These are phyloP conservation scores for Tragelaphus scriptus DNA, from an alignment of 2,113 vertebrate species.

Conservation along the genomic window DNA sequence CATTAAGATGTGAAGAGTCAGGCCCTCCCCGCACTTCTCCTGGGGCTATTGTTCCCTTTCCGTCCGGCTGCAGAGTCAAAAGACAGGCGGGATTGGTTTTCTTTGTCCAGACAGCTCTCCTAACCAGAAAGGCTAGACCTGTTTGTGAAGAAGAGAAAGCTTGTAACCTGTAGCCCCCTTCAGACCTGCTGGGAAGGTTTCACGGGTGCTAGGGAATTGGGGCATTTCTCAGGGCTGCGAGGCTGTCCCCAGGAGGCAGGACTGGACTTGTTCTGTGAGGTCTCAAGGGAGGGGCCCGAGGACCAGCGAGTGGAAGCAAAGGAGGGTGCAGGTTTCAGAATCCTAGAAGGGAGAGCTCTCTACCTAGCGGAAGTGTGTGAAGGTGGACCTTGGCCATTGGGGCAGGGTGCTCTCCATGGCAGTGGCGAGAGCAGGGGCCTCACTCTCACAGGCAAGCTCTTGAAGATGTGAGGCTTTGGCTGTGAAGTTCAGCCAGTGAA, in stretches of 20 bases:
- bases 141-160: constrained; percentile 59
- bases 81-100: constrained; percentile 65
- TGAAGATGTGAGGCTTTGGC: neutral
- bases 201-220: neutral
- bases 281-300: neutral
- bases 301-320: neutral
- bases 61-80: constrained; percentile 58
- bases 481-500: neutral
- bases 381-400: neutral
- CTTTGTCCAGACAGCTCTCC: constrained; percentile 67
- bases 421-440: neutral
- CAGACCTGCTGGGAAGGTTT: constrained; percentile 37
- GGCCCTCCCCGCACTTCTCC: constrained; percentile 56
- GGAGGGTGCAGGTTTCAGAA: neutral
- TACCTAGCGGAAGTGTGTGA: neutral
- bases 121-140: constrained; percentile 70
- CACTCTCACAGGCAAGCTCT: neutral
- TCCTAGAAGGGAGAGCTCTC: neutral
- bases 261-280: constrained; percentile 1
- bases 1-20: constrained; percentile 72
- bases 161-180: constrained; percentile 8
- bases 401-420: fast-evolving
- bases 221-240: neutral
- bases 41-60: constrained; percentile 62
- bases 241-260: neutral